These are phyloP conservation scores for Casuarius casuarius DNA, from an alignment of 2,113 vertebrate genomes.

Conservation along the genomic window DNA sequence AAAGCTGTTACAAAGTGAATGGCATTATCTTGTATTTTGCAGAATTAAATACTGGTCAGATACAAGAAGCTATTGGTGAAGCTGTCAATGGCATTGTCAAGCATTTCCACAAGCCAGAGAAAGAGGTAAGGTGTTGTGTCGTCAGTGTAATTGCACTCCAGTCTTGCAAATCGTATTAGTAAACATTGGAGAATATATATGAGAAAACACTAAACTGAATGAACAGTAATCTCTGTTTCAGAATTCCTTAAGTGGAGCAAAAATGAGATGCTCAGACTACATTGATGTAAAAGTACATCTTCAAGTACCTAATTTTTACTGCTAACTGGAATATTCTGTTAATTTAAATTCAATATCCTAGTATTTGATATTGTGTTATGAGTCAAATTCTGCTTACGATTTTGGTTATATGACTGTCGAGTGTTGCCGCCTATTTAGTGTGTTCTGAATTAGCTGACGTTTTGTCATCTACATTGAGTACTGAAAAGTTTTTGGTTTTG, in stretches of 20 bases:
- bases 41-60: slow-evolving; percentile 98
- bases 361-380: neutral
- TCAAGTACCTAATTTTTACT: neutral
- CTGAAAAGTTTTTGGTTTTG: neutral
- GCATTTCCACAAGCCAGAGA: slow-evolving; percentile 99
- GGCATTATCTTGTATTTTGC: slow-evolving; percentile 38
- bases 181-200: neutral
- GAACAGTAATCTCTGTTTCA: neutral
- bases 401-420: neutral
- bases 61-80: slow-evolving; percentile 98
- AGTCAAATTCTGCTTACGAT: neutral
- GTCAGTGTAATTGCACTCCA: neutral
- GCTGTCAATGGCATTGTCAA: slow-evolving; percentile 99
- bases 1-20: neutral
- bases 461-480: neutral
- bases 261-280: neutral
- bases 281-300: neutral
- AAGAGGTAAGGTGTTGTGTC: slow-evolving; percentile 87
- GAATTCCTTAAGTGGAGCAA: neutral
- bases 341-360: neutral
- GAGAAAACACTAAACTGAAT: neutral
- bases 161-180: neutral
- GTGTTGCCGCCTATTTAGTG: neutral
- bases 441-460: neutral
- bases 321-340: neutral